Base-by-base conservation (phyloP, 2,113 vertebrate species). In the Zeus faber region DNA sequence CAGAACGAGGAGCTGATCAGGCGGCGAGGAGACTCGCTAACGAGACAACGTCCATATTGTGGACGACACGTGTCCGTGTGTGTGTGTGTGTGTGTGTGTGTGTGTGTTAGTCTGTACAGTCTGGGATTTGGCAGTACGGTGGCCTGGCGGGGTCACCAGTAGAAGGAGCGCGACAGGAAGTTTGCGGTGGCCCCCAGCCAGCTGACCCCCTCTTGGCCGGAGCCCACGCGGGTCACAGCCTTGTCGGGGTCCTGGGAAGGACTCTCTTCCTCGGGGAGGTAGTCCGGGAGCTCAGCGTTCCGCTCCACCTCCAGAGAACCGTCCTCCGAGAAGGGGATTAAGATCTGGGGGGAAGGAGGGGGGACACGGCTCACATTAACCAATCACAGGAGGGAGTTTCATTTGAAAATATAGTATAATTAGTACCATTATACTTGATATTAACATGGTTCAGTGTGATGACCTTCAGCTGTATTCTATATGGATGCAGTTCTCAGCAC, bases 111-210 rank as follows among this genome's bases (percentile, higher is more conserved):
- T 21, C 21, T 22, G 50, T 33, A 6, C 40, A 16, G 18, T 16
- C 23, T 7, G 14, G 11, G 4, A n/a, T 37, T 3, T n/a, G 37
- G 6, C 11, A n/a, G n/a, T 46, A n/a, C 5, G 17, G 53, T 7
- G 49, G 45, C 50, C 37, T 16, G 1, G 6, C 3, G 1, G 27
- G 17, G 87, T 96, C 93, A 96, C 95, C 94, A 97, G 82, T 96
- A 97, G 80, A 97, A 97, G 14, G 95, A 96, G 58, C 93, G 89
- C 0, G 95, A 94, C 44, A 96, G 85, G 87, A 96, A 96, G 89
- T 97, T 95, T 81, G 94, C 87, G 29, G 95, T 93, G 0, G 94
- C 92, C 44, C 89, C 93, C n/a, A 96, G 87, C 94, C 94, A 97
- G 76, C 87, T 88, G 47, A 59, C 80, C 47, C 89, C 91, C 17